Base-by-base conservation (phyloP, 1,140 invertebrate species). In the Bombus breviceps region DNA sequence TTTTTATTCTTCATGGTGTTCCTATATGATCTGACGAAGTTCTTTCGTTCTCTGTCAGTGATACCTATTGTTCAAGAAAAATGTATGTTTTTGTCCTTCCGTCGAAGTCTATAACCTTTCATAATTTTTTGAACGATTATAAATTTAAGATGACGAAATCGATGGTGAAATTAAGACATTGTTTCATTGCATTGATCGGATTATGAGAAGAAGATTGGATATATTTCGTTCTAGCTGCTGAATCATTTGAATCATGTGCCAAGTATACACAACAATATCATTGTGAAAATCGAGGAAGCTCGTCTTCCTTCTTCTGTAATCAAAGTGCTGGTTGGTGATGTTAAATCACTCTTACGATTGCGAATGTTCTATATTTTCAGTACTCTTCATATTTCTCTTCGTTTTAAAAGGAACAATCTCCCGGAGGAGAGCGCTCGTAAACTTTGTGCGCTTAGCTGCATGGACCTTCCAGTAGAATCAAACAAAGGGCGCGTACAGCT, bases 361-460 rank as follows among this genome's bases (percentile, higher is more conserved):
- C n/a, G 37, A 43, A 75, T 22, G 32, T 64, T 74, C 71, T 59
- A 75, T 25, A 34, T 82, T 62, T 82, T 75, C 71, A 39, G 47
- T 57, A 37, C 22, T 72, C 59, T 43, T 75, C 32, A 28, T 75
- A 43, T 3, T 64, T 34, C 64, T 37, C 41, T 69, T 74, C 32
- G 47, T 64, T 80, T 34, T 69, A 47, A 81, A 57, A 71, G 78
- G 66, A 68, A 83, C 62, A 39, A 53, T 73, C 41, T 66, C 41
- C 43, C 39, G 39, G n/a, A 53, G 69, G 18, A 80, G 66, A 43
- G 74, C 28, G 66, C 47, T 78, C 75, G n/a, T 73, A 78, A 83
- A 78, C 43, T 83, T 86, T 34, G 43, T 34, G 59, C 69, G 85
- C 53, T 53, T 86, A 25, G 66, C 75, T 73, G 53, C 57, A 57